phyloP scores from a whole-genome alignment of 2,888 invertebrate species.

The Fissipunctia ypsillon region DNA sequence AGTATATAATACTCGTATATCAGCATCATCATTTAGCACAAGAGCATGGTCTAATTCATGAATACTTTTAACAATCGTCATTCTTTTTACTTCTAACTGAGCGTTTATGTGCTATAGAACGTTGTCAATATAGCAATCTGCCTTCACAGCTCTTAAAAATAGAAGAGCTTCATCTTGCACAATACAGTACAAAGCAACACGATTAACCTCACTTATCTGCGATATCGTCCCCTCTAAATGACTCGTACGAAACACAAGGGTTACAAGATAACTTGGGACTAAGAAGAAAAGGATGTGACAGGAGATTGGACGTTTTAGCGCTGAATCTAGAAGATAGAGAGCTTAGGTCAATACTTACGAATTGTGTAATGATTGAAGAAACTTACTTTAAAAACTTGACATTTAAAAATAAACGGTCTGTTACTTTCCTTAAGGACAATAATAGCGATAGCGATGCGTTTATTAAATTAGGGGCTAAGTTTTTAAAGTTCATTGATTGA shows the following conservation, averaged over 20 bases:
- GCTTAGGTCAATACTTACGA: background rate
- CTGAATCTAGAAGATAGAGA: background rate
- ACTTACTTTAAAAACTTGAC: background rate
- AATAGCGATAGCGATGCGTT: no score
- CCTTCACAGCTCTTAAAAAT: slow-evolving; percentile 33
- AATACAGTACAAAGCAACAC: slow-evolving; percentile 58
- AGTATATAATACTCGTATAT: background rate
- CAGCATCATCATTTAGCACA: background rate
- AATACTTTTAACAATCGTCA: background rate
- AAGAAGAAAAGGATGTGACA: slow-evolving; percentile 31
- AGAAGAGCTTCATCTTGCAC: slow-evolving; percentile 38
- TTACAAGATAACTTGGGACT: slow-evolving; percentile 37
- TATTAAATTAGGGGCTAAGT: background rate
- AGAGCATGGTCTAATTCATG: background rate
- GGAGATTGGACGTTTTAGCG: background rate
- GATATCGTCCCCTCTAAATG: slow-evolving; percentile 63
- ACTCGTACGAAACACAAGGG: slow-evolving; percentile 65
- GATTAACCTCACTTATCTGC: slow-evolving; percentile 67
- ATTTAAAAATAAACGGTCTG: background rate
- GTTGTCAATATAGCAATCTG: slow-evolving; percentile 37
- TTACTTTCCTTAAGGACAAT: background rate
- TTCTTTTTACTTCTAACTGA: background rate
- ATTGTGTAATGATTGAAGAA: background rate
- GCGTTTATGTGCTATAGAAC: background rate
- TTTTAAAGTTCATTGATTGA: background rate